Evolutionary conservation across 53 echinoderm and acorn worm genomes (phyloP).

Genomic region (Apostichopus leukothele): DNA sequence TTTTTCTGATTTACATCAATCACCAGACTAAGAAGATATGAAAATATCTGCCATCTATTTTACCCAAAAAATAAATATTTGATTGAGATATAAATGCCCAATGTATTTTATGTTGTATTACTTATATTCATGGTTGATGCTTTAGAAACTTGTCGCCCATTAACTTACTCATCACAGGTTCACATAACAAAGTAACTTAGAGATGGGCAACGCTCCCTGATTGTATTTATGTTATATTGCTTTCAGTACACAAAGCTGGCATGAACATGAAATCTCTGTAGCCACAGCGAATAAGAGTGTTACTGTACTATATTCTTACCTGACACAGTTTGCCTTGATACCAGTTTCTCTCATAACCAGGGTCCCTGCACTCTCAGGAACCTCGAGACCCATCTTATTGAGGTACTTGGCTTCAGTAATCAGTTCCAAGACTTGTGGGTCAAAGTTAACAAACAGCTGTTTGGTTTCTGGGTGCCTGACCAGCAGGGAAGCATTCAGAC

Average conservation of each 20-base stretch:
- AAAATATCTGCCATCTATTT: no score
- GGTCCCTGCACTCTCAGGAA: constrained; percentile 84
- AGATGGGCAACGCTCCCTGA: neutral
- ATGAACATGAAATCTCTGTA: no score
- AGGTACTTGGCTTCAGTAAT: constrained; percentile 98
- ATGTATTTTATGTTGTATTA: no score
- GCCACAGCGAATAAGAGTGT: no score
- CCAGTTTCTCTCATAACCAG: constrained; percentile 80
- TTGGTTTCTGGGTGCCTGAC: constrained; percentile 98
- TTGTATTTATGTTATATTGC: neutral
- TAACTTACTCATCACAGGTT: neutral
- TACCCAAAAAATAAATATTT: no score
- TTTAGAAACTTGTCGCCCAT: no score
- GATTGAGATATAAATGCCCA: no score
- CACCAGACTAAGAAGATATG: no score
- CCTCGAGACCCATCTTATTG: constrained; percentile 90
- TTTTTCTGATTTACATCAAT: no score
- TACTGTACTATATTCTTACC: constrained; percentile 56
- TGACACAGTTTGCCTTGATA: constrained; percentile 80
- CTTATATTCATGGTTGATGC: no score
- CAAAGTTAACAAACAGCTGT: constrained; percentile 98
- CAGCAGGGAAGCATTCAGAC: constrained; percentile 91
- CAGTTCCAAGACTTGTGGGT: constrained; percentile 97
- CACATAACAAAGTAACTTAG: neutral
- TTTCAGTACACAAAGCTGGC: neutral